Base-by-base conservation (phyloP, 2,888 invertebrate species). In the Melinaea menophilus region DNA sequence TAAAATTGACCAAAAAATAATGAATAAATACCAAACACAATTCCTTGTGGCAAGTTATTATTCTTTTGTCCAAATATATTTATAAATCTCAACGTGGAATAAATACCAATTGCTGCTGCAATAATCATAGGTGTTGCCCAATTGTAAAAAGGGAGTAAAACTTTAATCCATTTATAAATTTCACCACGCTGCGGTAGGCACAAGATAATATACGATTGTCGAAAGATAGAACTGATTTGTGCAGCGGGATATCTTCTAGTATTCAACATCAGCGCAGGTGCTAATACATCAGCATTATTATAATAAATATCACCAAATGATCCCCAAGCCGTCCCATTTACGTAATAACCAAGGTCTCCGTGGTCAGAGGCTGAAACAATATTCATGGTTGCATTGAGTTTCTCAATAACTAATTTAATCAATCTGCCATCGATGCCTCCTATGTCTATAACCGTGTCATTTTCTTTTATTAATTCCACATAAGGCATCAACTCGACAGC, bases 1-100 rank as follows among this genome's bases (percentile, higher is more conserved):
- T 75, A 72, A 56, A 69, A 69, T 67, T 84, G 81, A 0, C 85
- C 85, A n/a, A 86, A 67, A 65, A 85, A 80, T 64, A 85, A 70
- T 12, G 73, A 72, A 12, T 79, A 76, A 5, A 79, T 71, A 60
- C 74, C 72, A 64, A 77, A 80, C 2, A 74, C 35, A 22, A 78
- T 61, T 4, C 67, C 33, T 66, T 63, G 51, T 31, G 31, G 51
- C 31, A 51, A 7, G 31, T 51, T 2, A 51, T 31, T 9, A n/a
- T 31, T 31, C 7, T 31, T 22, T 31, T 9, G 22, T 22, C 51
- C 31, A 31, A 51, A 51, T 11, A 51, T 31, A 22, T 51, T 22
- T 3, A 51, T 31, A 51, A 51, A 31, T 51, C 31, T 51, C 31
- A 51, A 9, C 9, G 51, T 51, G 22, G 22, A 56, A 61, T 56